Percentiles rank a stretch among this genome's conserved stretches.
Evolutionary conservation across 1,140 invertebrate genomes (phyloP).

Genomic region (Trichonephila inaurata): DNA sequence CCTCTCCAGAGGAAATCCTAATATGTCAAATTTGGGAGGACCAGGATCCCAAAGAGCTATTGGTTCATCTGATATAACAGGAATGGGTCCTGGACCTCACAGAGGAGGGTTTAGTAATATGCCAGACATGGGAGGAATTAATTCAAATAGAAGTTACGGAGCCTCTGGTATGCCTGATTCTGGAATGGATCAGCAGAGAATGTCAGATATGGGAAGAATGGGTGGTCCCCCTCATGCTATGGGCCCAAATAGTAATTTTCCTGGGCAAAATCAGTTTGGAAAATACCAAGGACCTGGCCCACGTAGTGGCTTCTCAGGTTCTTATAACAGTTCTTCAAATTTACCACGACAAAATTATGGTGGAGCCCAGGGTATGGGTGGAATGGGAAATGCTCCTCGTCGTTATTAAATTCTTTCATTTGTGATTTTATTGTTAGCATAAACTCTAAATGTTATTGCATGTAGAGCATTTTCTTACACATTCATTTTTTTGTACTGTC

Average conservation of each 20-base stretch:
- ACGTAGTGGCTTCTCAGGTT: conserved; percentile 36
- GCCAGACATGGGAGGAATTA: background rate
- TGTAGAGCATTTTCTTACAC: background rate
- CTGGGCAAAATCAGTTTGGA: conserved; percentile 46
- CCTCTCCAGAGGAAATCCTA: conserved; percentile 16
- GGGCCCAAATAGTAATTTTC: conserved; percentile 21
- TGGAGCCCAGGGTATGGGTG: conserved; percentile 43
- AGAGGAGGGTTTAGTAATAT: conserved; percentile 7
- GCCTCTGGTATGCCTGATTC: conserved; percentile 3
- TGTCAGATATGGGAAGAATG: conserved; percentile 40
- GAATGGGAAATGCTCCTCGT: conserved; percentile 54
- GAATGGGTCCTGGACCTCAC: background rate
- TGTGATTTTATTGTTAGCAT: background rate
- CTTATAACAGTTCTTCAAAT: conserved; percentile 44
- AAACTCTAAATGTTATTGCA: background rate
- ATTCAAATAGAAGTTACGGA: background rate
- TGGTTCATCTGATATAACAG: background rate
- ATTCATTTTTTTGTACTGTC: conserved; percentile 5
- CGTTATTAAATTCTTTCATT: conserved; percentile 35
- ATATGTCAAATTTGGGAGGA: conserved; percentile 36
- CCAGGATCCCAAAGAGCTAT: background rate
- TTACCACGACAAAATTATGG: conserved; percentile 50
- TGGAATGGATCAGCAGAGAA: background rate
- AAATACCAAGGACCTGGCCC: conserved; percentile 50
- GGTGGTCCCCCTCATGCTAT: conserved; percentile 29